phyloP scores from a whole-genome alignment of 2,113 vertebrate species.

The Ranitomeya variabilis region DNA sequence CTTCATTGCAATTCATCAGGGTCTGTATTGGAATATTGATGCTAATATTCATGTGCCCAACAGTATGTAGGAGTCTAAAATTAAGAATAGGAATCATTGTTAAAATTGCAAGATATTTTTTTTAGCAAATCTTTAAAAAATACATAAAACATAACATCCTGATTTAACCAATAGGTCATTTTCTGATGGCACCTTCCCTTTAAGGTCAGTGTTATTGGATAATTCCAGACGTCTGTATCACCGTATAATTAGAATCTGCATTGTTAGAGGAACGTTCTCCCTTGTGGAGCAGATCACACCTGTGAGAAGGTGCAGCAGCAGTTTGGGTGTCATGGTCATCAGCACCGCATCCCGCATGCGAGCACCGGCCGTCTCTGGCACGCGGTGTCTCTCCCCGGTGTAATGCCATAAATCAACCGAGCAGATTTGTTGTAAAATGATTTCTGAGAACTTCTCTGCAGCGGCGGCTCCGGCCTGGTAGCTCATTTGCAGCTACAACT shows the following conservation, averaged over 20 bases:
- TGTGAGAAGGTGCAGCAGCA: neutral
- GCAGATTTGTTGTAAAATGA: conserved; percentile 30
- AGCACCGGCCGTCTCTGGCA: neutral
- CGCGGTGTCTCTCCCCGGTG: conserved; percentile 1
- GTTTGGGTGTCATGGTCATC: neutral
- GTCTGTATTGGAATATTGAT: too few species aligned
- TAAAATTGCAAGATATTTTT: too few species aligned
- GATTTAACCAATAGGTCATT: too few species aligned
- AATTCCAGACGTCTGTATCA: neutral
- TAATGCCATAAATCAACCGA: conserved; percentile 39
- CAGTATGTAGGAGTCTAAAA: too few species aligned
- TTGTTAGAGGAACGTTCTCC: neutral
- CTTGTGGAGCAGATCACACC: neutral
- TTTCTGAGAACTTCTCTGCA: conserved; percentile 19
- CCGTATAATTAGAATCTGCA: neutral
- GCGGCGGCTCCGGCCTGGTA: neutral
- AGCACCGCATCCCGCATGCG: neutral
- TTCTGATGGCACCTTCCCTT: too few species aligned
- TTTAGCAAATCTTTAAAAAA: too few species aligned
- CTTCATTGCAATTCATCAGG: too few species aligned
- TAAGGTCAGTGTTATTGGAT: too few species aligned
- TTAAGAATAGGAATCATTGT: too few species aligned
- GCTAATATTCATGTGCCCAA: too few species aligned
- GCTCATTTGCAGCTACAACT: conserved; percentile 27
- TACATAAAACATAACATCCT: too few species aligned